These are phyloP conservation scores for Nothoprocta perdicaria DNA, from an alignment of 2,113 vertebrate genomes.

Conservation along the genomic window DNA sequence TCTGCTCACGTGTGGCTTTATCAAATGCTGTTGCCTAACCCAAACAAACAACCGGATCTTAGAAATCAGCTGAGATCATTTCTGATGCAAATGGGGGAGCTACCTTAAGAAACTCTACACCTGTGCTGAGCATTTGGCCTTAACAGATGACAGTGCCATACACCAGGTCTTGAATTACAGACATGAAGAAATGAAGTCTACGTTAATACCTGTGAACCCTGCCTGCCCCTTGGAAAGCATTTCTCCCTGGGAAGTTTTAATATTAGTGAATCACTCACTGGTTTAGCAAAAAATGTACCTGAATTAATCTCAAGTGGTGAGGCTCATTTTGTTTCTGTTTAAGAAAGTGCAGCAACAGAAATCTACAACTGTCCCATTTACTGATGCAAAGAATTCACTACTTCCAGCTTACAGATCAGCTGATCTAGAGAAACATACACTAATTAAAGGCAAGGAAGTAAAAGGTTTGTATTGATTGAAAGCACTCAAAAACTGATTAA, in stretches of 20 bases:
- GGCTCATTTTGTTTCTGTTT: conserved; percentile 4
- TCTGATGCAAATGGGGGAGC: neutral
- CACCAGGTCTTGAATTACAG: neutral
- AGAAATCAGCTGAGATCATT: neutral
- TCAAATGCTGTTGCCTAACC: conserved; percentile 1
- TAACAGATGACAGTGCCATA: neutral
- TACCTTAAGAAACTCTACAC: neutral
- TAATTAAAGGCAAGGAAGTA: conserved; percentile 72
- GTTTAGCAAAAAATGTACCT: neutral
- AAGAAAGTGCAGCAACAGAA: neutral
- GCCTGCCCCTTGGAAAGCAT: neutral
- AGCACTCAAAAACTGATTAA: conserved; percentile 70
- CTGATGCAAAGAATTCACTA: conserved; percentile 41
- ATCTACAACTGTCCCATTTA: conserved; percentile 33
- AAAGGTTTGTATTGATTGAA: conserved; percentile 70
- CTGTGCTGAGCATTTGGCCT: neutral
- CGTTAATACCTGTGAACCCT: neutral
- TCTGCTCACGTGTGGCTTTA: conserved; percentile 50
- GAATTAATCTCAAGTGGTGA: neutral
- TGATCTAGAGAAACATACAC: conserved; percentile 56
- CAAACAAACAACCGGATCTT: neutral
- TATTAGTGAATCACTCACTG: neutral
- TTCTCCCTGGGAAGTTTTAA: neutral
- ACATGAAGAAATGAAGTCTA: neutral
- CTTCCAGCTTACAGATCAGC: conserved; percentile 32